Evolutionary conservation across 2,888 invertebrate genomes (phyloP).

Genomic region (Andricus curvator): DNA sequence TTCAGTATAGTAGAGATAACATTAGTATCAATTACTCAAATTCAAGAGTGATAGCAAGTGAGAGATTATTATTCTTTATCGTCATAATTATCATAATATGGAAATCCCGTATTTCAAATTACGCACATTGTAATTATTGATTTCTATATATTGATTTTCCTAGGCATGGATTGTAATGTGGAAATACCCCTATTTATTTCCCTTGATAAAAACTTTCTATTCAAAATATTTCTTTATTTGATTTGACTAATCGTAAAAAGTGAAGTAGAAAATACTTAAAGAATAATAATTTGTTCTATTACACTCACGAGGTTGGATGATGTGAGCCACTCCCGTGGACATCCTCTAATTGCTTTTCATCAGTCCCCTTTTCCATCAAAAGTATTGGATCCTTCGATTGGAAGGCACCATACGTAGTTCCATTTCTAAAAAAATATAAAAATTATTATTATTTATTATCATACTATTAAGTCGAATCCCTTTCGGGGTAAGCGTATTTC

Average conservation of each 20-base stretch:
- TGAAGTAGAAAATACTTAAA: not conserved
- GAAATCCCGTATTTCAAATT: too few species aligned
- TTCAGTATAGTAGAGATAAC: not conserved
- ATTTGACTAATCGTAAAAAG: not conserved
- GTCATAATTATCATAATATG: not conserved
- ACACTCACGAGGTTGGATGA: constrained; percentile 85
- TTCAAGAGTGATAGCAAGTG: not conserved
- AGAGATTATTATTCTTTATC: not conserved
- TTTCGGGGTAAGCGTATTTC: not conserved
- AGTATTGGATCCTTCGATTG: constrained; percentile 81
- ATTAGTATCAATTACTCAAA: not conserved
- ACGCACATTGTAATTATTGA: not conserved
- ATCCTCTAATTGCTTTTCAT: constrained; percentile 72
- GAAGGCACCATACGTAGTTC: constrained; percentile 76
- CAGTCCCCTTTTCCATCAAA: constrained; percentile 76
- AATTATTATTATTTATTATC: not conserved
- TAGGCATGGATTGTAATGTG: not conserved
- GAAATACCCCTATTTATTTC: too few species aligned
- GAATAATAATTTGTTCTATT: not conserved
- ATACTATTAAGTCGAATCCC: not conserved
- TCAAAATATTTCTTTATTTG: too few species aligned
- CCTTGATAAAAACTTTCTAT: too few species aligned
- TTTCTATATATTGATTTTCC: not conserved
- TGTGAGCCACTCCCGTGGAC: constrained; percentile 79
- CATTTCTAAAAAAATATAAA: constrained; percentile 63